Evolutionary conservation across 92 coral and sea anemone species (phyloP), one percentile per base, ranked within the genome.

Genomic region (Muricea muricata): DNA sequence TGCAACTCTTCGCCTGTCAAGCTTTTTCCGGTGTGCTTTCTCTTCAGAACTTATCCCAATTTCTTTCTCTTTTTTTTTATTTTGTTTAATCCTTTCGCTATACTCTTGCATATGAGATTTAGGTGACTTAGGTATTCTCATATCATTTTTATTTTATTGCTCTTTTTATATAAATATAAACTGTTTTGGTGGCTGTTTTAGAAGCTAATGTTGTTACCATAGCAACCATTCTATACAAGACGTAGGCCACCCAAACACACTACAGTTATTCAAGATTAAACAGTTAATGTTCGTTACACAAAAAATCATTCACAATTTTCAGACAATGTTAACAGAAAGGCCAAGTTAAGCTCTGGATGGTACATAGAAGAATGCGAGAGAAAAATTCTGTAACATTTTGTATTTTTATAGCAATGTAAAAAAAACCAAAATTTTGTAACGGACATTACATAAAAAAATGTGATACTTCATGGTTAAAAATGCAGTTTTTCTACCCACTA

Each of bases 1-100:
- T 67, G 71, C 33, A 26, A 85, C 89, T 17, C 78, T 85, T 63
- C 63, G 83, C 63, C 83, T 85, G 48, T 85, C 76, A 83, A 85
- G 83, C 83, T 75, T 85, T 46, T 85, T 35, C 48, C 83, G 61
- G 37, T 75, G 88, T 31, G 88, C 78, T 46, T 85, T 85, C 14
- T 74, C 84, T 63, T 85, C 88, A 77, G 77, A 33, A 31, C 78
- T 85, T 40, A 85, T 63, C 45, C 83, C 76, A 75, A 25, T 18
- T 75, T 85, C 76, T 65, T 75, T 75, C 73, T 85, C 88, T 41
- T 75, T 84, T 30, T 74, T 42, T 57, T 0, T 1, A 57, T 57
- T 57, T 0, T 70, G 31, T 24, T 33, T 33, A 74, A 67, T 81
- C 69, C 67, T 25, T 66, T 74, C 56, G 74, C 88, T 84, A 46